Evolutionary conservation across 2,888 invertebrate genomes (phyloP).

Genomic region (Octodonta nipae): DNA sequence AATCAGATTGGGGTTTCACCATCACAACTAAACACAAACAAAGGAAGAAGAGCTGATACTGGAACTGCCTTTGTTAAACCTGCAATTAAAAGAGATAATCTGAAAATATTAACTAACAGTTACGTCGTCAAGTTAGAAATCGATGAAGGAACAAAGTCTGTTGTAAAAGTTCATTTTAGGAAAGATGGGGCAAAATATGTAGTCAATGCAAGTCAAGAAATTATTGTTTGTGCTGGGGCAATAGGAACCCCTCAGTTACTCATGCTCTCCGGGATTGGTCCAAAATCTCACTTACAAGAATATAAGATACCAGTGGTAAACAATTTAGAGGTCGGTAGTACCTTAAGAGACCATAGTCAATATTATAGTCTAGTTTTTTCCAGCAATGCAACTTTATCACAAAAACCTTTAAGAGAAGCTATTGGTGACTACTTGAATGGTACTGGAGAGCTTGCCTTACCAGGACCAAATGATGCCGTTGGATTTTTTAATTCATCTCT

Average conservation of each 20-base stretch:
- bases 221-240: constrained; percentile 65
- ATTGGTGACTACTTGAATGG: constrained; percentile 36
- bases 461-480: constrained; percentile 7
- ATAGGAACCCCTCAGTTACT: constrained; percentile 71
- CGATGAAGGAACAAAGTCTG: constrained; percentile 42
- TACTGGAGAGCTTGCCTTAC: constrained; percentile 8
- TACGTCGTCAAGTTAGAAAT: constrained; percentile 48
- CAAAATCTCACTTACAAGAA: constrained; percentile 43
- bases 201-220: constrained; percentile 51
- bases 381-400: constrained; percentile 43
- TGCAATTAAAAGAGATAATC: constrained; percentile 46
- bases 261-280: constrained; percentile 70
- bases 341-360: constrained; percentile 64
- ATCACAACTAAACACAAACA: constrained; percentile 51
- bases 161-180: constrained; percentile 52
- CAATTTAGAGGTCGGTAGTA: constrained; percentile 60
- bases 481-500: constrained; percentile 10
- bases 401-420: constrained; percentile 31
- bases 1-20: constrained; percentile 50
- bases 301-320: constrained; percentile 46
- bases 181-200: constrained; percentile 42
- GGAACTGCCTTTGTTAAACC: constrained; percentile 64
- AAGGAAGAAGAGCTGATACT: constrained; percentile 61
- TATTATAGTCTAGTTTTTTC: constrained; percentile 56
- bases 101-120: constrained; percentile 55